phyloP scores from a whole-genome alignment of 2,797 vertebrate species.

The Otolemur crassicaudatus region DNA sequence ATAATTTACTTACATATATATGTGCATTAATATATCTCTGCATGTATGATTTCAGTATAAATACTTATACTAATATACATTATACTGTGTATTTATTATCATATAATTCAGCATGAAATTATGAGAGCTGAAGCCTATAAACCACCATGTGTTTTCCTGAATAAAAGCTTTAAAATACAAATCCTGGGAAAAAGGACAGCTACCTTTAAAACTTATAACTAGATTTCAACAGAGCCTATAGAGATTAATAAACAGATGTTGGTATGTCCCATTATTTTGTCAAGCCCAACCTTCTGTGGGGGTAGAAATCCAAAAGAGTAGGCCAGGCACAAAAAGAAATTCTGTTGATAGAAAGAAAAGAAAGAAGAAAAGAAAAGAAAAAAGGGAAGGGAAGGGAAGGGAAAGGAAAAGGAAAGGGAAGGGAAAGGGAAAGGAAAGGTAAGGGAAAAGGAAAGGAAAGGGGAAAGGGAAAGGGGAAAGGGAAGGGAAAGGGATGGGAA shows the following conservation, averaged over 20 bases:
- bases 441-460: no score
- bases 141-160: slow-evolving; percentile 7
- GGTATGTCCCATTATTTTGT: slow-evolving; percentile 1
- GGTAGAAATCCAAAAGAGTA: background rate
- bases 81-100: background rate
- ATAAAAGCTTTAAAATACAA: slow-evolving; percentile 46
- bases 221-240: background rate
- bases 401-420: no score
- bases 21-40: background rate
- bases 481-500: no score
- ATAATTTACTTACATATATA: background rate
- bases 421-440: no score
- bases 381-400: background rate
- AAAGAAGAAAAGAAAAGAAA: background rate
- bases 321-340: background rate
- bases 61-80: background rate
- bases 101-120: background rate
- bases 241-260: background rate
- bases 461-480: no score
- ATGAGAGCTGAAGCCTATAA: background rate
- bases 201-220: background rate
- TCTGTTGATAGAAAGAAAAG: background rate
- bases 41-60: background rate
- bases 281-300: background rate
- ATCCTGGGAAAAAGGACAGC: background rate